Evolutionary conservation across 2,797 vertebrate species (phyloP).

Genomic region (Psittacula derbiana): DNA sequence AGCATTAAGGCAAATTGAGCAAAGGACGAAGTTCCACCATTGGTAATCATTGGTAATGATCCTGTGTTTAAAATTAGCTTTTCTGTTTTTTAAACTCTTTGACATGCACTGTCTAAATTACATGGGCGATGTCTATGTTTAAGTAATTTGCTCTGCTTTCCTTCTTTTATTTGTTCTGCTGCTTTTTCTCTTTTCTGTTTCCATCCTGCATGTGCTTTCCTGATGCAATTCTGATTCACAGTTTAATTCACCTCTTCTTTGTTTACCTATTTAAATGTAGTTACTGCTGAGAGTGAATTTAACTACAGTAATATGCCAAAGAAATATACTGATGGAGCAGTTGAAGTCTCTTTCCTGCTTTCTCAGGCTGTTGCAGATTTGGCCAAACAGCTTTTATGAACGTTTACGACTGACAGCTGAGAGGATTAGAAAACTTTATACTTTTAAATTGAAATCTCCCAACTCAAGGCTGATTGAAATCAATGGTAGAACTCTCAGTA

Average conservation of each 20-base stretch:
- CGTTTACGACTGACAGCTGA: not conserved
- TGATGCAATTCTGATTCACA: not conserved
- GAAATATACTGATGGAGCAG: not conserved
- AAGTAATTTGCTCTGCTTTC: not conserved
- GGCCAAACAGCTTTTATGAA: not conserved
- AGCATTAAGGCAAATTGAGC: not conserved
- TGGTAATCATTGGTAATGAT: not conserved
- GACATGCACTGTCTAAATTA: not conserved
- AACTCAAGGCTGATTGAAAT: not conserved
- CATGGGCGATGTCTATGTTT: not conserved
- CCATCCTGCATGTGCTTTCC: not conserved
- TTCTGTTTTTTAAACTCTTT: not conserved
- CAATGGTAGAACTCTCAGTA: not conserved
- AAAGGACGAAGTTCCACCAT: not conserved
- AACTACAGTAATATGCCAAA: not conserved
- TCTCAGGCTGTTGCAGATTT: not conserved
- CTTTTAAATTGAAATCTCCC: not conserved
- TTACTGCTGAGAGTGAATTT: not conserved
- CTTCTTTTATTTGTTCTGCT: not conserved
- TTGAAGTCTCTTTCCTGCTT: not conserved
- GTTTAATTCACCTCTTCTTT: not conserved
- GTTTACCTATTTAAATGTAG: not conserved
- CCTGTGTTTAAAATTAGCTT: not conserved
- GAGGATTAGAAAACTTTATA: not conserved
- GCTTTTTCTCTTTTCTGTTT: not conserved